Conservation (phyloP, 2,888 invertebrate species). For the Gandaritis pyraliata region DNA sequence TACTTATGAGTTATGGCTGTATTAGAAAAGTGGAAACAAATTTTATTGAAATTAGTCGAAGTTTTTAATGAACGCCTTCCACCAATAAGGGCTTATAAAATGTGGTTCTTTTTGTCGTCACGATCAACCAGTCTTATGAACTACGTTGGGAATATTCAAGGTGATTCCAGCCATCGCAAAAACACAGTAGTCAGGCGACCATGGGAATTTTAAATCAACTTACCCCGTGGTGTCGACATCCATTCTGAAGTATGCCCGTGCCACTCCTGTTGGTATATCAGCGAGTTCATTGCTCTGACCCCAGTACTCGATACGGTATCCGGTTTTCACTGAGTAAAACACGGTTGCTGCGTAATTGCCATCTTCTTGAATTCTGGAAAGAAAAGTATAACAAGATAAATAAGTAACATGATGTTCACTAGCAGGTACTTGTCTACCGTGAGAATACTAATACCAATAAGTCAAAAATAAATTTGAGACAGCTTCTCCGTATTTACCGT, state of each 20-base stretch:
- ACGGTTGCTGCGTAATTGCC: conserved; percentile 90
- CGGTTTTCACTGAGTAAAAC: conserved; percentile 87
- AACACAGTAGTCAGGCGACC: conserved; percentile 3
- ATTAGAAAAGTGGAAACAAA: too few species aligned
- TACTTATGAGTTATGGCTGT: too few species aligned
- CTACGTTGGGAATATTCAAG: too few species aligned
- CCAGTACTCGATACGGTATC: conserved; percentile 90
- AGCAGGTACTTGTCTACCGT: too few species aligned
- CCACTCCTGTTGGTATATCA: conserved; percentile 87
- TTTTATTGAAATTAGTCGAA: too few species aligned
- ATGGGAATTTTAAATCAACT: conserved; percentile 39
- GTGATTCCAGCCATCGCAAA: conserved; percentile 3
- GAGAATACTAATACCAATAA: too few species aligned
- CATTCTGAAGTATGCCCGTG: conserved; percentile 90
- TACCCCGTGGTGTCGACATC: conserved; percentile 90
- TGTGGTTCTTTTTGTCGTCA: too few species aligned
- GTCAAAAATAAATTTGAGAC: too few species aligned
- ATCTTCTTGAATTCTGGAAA: conserved; percentile 86
- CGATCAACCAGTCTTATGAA: too few species aligned
- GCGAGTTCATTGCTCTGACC: conserved; percentile 90
- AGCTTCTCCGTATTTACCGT: too few species aligned
- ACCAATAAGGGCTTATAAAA: too few species aligned
- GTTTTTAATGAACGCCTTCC: too few species aligned
- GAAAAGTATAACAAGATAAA: conserved; percentile 15
- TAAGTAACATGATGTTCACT: not conserved